Percentiles rank a stretch among this genome's conserved stretches.
Conservation (phyloP, 2,888 invertebrate genomes). For the Nomada goodeniana region DNA sequence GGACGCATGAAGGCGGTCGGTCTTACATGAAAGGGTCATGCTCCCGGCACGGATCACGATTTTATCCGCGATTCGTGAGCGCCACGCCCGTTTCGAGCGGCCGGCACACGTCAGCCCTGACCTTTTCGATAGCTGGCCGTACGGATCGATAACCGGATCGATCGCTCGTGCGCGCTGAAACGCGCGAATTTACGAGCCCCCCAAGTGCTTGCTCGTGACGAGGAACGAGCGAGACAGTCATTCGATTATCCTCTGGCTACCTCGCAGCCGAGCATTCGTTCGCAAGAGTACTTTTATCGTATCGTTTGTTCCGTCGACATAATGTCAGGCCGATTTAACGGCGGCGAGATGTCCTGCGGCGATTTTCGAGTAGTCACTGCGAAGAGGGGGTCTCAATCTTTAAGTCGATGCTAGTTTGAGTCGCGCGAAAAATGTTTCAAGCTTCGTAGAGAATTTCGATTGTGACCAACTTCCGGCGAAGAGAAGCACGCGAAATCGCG, state of each 20-base stretch:
- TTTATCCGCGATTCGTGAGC: conserved; percentile 64
- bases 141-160: conserved; percentile 48
- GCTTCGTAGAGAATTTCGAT: too few relatives aligned
- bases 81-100: conserved; percentile 66
- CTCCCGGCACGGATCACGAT: conserved; percentile 65
- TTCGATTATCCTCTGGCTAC: not conserved
- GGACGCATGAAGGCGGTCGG: conserved; percentile 50
- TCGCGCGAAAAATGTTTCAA: too few relatives aligned
- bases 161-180: not conserved
- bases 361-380: too few relatives aligned
- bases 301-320: too few relatives aligned
- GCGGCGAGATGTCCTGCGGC: too few relatives aligned
- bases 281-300: too few relatives aligned
- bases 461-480: too few relatives aligned
- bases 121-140: conserved; percentile 63
- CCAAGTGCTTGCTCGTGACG: not conserved
- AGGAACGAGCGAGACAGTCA: not conserved
- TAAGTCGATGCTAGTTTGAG: too few relatives aligned
- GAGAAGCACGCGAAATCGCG: too few relatives aligned
- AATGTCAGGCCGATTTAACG: too few relatives aligned
- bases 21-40: conserved; percentile 59
- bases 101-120: conserved; percentile 74
- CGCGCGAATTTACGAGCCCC: not conserved
- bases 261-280: not conserved
- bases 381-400: too few relatives aligned